Conservation (phyloP, 2,888 invertebrate species). For the Nemotelus pantherinus region DNA sequence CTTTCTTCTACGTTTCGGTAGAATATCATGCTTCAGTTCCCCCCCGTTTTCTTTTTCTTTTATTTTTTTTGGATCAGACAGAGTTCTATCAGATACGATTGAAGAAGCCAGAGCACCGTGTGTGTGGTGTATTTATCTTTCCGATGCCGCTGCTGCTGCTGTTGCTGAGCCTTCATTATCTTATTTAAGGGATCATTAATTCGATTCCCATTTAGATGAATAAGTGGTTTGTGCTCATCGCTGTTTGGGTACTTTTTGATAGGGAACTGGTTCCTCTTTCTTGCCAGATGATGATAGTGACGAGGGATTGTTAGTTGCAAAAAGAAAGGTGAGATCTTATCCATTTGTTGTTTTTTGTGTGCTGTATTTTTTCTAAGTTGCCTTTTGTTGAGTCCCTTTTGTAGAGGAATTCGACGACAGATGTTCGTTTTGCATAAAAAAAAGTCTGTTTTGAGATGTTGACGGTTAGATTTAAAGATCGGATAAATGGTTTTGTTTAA, state of each 20-base stretch:
- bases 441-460: too few species aligned
- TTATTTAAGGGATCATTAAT: slow-evolving; percentile 33
- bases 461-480: too few species aligned
- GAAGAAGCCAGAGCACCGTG: slow-evolving; percentile 13
- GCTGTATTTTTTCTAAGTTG: background rate
- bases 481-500: too few species aligned
- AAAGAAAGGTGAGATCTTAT: background rate
- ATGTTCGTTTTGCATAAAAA: too few species aligned
- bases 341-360: background rate
- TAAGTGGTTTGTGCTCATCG: background rate
- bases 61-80: background rate
- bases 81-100: background rate
- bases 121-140: background rate
- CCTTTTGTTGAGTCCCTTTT: background rate
- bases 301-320: background rate
- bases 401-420: background rate
- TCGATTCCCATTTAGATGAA: slow-evolving; percentile 21
- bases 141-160: background rate
- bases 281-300: background rate
- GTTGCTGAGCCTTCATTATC: slow-evolving; percentile 8
- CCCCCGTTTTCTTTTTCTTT: slow-evolving; percentile 1
- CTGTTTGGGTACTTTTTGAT: background rate
- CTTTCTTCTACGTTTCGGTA: too few species aligned
- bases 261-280: background rate
- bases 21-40: background rate